Evolutionary conservation across 2,888 invertebrate species (phyloP), one percentile per base, ranked within the genome.

Genomic region (Vanessa cardui): DNA sequence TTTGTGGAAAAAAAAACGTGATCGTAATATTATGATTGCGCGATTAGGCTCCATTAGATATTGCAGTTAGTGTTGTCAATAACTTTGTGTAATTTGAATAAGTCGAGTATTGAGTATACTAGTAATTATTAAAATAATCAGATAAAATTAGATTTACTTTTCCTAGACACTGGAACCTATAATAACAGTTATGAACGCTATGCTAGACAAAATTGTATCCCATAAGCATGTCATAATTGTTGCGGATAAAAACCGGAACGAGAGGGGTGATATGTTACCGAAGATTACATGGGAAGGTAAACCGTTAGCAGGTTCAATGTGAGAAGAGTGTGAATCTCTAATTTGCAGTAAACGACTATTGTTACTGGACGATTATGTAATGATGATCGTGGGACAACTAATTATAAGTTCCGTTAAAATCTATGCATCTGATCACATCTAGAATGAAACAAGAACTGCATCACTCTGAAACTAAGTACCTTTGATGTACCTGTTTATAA

Each of bases 251-350:
- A 69, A 70, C 58, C 67, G 67, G 63, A 64, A 66, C 66, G 66
- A 58, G 49, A 58, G 61, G 50, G 33, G 47, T 60, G 52, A 61
- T 60, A 33, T 39, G 62, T 20, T 49, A 52, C 49, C n/a, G 58
- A 39, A 66, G 63, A 72, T 68, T 68, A 59, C 68, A 47, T 66
- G 60, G 65, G 65, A 66, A 71, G 68, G 74, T 74, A 75, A 82
- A 77, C 88, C 87, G 88, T 88, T 87, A 87, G 75, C 76, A 79
- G 81, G 50, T 52, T 61, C 77, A 76, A 83, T 86, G 85, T 84
- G 86, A 81, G 86, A 87, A 86, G 85, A 87, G 85, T 88, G 85
- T 84, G 83, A 87, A 84, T 85, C 74, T 79, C 83, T 84, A 81
- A 81, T 81, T 86, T 84, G 85, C 84, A 83, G 85, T 83, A 76